These are phyloP conservation scores for Eulemur macaco DNA, from an alignment of 2,113 vertebrate genomes.

Conservation along the genomic window DNA sequence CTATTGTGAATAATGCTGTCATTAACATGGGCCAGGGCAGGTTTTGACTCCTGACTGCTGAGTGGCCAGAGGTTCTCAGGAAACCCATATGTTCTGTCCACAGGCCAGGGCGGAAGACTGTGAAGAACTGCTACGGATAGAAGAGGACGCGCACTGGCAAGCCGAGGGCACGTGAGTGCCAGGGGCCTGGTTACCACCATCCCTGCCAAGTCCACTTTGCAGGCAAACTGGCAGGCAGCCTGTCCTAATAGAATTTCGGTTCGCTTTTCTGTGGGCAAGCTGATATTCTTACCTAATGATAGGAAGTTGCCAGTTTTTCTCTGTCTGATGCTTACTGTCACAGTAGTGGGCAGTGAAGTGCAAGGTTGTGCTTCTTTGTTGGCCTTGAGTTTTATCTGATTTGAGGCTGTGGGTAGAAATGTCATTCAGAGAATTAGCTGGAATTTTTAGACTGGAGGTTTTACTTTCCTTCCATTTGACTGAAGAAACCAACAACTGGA, in stretches of 20 bases:
- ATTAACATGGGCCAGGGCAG: neutral
- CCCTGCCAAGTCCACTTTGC: neutral
- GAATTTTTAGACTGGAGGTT: neutral
- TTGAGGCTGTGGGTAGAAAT: neutral
- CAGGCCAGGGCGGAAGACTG: slow-evolving; percentile 90
- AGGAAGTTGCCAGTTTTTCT: neutral
- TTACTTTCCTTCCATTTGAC: neutral
- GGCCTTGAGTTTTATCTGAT: neutral
- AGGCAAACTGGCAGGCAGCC: neutral
- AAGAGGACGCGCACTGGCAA: slow-evolving; percentile 92
- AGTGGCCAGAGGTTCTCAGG: slow-evolving; percentile 51
- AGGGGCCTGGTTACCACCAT: neutral
- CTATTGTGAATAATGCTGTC: neutral
- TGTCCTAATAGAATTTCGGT: neutral
- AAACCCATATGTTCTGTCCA: slow-evolving; percentile 41
- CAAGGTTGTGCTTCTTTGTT: neutral
- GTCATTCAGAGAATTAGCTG: neutral
- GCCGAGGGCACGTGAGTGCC: slow-evolving; percentile 87
- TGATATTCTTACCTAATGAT: neutral
- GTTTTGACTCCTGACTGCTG: slow-evolving; percentile 1
- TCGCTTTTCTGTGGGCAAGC: neutral
- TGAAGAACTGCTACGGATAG: slow-evolving; percentile 94
- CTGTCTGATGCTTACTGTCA: neutral
- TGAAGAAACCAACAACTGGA: neutral
- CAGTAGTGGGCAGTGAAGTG: neutral